Conservation (phyloP, 2,113 vertebrate genomes). For the Passer domesticus region DNA sequence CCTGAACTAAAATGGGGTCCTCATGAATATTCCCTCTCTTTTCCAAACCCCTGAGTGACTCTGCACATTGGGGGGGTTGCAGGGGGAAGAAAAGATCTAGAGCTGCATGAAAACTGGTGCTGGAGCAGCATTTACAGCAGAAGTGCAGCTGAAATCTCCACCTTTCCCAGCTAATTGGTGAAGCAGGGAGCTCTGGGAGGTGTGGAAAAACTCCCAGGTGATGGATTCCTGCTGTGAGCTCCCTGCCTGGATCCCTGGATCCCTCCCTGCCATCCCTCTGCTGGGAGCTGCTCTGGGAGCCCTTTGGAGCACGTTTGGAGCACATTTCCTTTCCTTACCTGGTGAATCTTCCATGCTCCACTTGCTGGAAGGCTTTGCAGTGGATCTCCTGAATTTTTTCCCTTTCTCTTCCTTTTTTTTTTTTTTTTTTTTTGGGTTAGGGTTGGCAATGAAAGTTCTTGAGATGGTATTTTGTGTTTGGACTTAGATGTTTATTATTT, state of each 20-base stretch:
- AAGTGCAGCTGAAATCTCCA: neutral
- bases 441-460: neutral
- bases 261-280: too few species aligned
- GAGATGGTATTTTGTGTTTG: neutral
- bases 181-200: neutral
- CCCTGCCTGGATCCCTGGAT: neutral
- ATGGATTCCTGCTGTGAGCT: neutral
- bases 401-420: too few species aligned
- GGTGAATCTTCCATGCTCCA: neutral
- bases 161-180: neutral
- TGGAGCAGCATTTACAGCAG: neutral
- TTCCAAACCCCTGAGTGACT: neutral
- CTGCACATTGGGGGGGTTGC: fast-evolving
- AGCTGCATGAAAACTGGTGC: neutral
- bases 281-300: neutral
- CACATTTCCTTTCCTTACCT: neutral
- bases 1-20: neutral
- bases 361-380: neutral
- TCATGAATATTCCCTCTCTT: neutral
- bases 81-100: fast-evolving
- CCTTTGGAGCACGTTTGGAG: neutral
- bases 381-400: neutral
- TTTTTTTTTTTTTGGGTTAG: too few species aligned
- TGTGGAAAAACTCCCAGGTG: neutral
- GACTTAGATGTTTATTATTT: neutral